A percentile compares a stretch with the other conserved stretches of the same genome.
Conservation (phyloP, 2,113 vertebrate species). For the Phalacrocorax brasilianus region DNA sequence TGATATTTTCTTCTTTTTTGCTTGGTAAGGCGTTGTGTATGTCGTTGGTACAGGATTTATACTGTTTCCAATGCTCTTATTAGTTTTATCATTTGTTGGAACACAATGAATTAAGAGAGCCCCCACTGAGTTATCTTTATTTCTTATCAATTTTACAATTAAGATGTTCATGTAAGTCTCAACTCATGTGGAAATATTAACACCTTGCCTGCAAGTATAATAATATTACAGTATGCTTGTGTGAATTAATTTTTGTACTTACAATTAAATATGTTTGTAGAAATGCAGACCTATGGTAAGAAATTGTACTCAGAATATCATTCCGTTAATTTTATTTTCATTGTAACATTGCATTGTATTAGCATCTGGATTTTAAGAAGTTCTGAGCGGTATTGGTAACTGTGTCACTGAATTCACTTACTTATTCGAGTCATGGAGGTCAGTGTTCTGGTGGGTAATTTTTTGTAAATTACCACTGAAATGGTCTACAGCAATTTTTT, state of each 20-base stretch:
- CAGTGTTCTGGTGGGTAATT: neutral
- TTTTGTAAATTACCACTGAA: neutral
- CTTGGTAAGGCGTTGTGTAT: neutral
- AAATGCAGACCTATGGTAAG: neutral
- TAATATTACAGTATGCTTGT: neutral
- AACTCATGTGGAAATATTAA: neutral
- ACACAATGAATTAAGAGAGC: neutral
- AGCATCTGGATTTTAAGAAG: neutral
- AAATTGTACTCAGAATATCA: neutral
- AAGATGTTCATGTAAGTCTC: neutral
- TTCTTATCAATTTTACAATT: neutral
- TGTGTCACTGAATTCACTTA: neutral
- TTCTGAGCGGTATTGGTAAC: neutral
- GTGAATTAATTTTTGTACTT: neutral
- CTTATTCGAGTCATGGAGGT: neutral
- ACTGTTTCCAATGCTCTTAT: neutral
- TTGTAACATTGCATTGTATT: neutral
- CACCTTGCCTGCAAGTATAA: neutral
- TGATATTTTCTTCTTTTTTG: neutral
- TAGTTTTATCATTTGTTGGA: neutral
- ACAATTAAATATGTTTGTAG: neutral
- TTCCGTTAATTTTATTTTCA: neutral
- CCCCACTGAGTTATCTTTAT: neutral
- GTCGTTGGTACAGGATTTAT: neutral
- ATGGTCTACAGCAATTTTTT: neutral